Conservation (phyloP, 2,888 invertebrate genomes). For the Leptinotarsa tumamoca region DNA sequence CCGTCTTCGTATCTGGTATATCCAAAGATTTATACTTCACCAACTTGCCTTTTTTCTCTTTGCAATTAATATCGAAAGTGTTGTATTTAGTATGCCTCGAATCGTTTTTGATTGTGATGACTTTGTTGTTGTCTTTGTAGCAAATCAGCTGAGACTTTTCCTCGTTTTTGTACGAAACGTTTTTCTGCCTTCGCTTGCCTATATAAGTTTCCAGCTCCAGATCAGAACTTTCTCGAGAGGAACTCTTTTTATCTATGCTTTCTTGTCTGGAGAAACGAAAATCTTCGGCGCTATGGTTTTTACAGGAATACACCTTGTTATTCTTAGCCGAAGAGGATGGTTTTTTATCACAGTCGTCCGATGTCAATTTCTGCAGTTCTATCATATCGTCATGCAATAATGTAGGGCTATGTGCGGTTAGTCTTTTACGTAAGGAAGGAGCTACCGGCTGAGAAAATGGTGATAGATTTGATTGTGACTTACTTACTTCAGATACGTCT, state of each 20-base stretch:
- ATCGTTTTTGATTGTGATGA: slow-evolving; percentile 61
- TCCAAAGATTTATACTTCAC: slow-evolving; percentile 63
- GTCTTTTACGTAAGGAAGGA: slow-evolving; percentile 54
- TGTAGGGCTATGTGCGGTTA: slow-evolving; percentile 45
- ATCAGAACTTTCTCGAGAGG: slow-evolving; percentile 62
- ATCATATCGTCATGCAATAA: slow-evolving; percentile 49
- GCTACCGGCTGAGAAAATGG: slow-evolving; percentile 56
- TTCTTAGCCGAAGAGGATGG: slow-evolving; percentile 43
- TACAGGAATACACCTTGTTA: slow-evolving; percentile 52
- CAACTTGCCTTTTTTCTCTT: slow-evolving; percentile 57
- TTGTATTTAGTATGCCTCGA: slow-evolving; percentile 63
- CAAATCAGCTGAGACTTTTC: slow-evolving; percentile 64
- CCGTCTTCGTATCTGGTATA: slow-evolving; percentile 57
- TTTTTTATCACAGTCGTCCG: slow-evolving; percentile 40
- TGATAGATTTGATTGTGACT: slow-evolving; percentile 48
- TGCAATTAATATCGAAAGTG: slow-evolving; percentile 62
- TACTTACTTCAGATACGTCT: slow-evolving; percentile 66
- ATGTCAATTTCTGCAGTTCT: slow-evolving; percentile 51
- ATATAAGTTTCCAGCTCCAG: slow-evolving; percentile 57
- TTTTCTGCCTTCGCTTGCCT: slow-evolving; percentile 52
- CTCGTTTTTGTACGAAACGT: slow-evolving; percentile 59
- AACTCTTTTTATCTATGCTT: slow-evolving; percentile 51
- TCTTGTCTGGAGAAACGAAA: slow-evolving; percentile 51
- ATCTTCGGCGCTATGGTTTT: slow-evolving; percentile 59
- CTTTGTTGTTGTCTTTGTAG: slow-evolving; percentile 62